Percentiles rank a stretch among this genome's conserved stretches.
Conservation (phyloP, 1,140 invertebrate genomes). For the Aphidius gifuensis region DNA sequence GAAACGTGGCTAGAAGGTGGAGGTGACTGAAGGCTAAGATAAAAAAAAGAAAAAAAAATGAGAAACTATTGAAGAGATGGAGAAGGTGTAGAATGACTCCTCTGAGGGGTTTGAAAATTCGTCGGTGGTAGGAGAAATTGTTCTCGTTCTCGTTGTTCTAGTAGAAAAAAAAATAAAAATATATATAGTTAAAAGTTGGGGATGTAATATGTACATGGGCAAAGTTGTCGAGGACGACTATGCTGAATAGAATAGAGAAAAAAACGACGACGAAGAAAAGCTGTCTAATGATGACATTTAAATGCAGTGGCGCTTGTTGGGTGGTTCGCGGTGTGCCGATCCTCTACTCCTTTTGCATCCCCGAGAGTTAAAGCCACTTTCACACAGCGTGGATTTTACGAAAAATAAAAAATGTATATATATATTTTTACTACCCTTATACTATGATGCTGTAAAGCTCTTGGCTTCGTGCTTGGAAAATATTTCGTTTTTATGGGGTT, state of each 20-base stretch:
- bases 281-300: conserved; percentile 57
- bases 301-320: conserved; percentile 56
- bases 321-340: conserved; percentile 41
- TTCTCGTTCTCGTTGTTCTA: too few species aligned
- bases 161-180: conserved; percentile 12
- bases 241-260: conserved; percentile 29
- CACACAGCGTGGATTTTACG: conserved; percentile 3
- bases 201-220: neutral
- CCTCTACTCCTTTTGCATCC: conserved; percentile 4
- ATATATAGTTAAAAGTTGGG: neutral
- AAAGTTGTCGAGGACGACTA: conserved; percentile 16
- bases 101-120: conserved; percentile 29
- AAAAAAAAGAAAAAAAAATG: neutral
- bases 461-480: too few species aligned
- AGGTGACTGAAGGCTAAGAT: neutral
- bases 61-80: neutral
- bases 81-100: neutral
- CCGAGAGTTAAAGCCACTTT: conserved; percentile 39
- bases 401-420: neutral
- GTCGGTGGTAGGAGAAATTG: too few species aligned
- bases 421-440: neutral
- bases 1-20: too few species aligned
- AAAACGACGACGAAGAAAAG: conserved; percentile 36
- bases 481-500: too few species aligned
- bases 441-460: conserved; percentile 1